Evolutionary conservation across 92 coral and sea anemone species (phyloP).

Genomic region (Paramuricea clavata): DNA sequence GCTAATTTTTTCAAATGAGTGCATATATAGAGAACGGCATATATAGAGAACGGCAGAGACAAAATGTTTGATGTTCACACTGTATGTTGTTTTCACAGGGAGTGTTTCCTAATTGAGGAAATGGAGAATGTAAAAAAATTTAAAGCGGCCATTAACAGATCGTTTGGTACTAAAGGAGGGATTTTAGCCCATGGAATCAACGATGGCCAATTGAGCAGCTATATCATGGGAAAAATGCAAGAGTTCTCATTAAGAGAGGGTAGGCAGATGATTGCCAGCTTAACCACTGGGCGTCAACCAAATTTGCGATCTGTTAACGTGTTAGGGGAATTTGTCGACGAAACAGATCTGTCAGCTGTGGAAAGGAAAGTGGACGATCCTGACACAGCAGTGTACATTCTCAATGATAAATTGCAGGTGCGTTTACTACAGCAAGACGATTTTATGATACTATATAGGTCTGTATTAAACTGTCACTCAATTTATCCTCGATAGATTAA

Average conservation of each 20-base stretch:
- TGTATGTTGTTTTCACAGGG: no score
- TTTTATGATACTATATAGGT: not conserved
- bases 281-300: no score
- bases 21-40: no score
- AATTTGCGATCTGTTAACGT: not conserved
- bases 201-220: slow-evolving; percentile 23
- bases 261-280: no score
- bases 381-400: no score
- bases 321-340: not conserved
- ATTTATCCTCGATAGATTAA: slow-evolving; percentile 4
- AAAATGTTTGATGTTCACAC: no score
- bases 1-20: no score
- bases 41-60: no score
- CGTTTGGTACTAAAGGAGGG: slow-evolving; percentile 29
- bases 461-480: not conserved
- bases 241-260: not conserved
- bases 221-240: slow-evolving; percentile 11
- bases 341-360: not conserved
- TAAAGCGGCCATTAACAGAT: slow-evolving; percentile 29
- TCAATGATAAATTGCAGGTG: slow-evolving; percentile 39
- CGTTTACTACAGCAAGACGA: not conserved
- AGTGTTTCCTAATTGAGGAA: no score
- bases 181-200: no score
- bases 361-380: not conserved
- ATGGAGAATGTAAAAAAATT: slow-evolving; percentile 32